Conservation (phyloP, 2,888 invertebrate species). For the Amphiduros pacificus region DNA sequence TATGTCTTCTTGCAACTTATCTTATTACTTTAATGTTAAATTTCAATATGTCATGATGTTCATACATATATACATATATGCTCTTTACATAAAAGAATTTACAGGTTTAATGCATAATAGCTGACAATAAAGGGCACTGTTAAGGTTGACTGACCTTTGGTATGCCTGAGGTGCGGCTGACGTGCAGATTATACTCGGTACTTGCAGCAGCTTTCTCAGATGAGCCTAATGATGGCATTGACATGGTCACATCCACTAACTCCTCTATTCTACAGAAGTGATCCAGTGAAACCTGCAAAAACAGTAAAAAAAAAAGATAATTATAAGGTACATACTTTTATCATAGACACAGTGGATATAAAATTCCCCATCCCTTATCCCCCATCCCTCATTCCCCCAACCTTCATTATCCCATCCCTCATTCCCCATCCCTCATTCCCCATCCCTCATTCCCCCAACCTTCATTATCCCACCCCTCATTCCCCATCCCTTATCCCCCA, state of each 20-base stretch:
- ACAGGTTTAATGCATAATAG: too few species aligned
- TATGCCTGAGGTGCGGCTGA: background rate
- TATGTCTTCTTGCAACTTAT: too few species aligned
- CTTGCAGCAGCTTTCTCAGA: too few species aligned
- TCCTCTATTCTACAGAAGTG: conserved; percentile 1
- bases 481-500: background rate
- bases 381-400: too few species aligned
- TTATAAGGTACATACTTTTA: too few species aligned
- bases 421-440: background rate
- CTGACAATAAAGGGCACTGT: too few species aligned
- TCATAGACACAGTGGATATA: too few species aligned
- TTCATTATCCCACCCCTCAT: background rate
- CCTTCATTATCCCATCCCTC: background rate
- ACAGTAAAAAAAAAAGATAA: background rate
- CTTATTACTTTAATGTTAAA: too few species aligned
- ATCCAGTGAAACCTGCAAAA: background rate
- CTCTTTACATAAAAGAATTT: too few species aligned
- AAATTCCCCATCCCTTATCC: too few species aligned
- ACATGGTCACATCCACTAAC: background rate
- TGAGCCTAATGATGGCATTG: background rate
- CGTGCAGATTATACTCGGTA: background rate
- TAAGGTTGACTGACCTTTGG: background rate
- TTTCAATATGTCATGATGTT: too few species aligned
- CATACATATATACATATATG: too few species aligned
- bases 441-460: background rate